Percentiles rank a stretch among this genome's conserved stretches.
phyloP scores from a whole-genome alignment of 1,140 invertebrate species.

The Penaeus chinensis region DNA sequence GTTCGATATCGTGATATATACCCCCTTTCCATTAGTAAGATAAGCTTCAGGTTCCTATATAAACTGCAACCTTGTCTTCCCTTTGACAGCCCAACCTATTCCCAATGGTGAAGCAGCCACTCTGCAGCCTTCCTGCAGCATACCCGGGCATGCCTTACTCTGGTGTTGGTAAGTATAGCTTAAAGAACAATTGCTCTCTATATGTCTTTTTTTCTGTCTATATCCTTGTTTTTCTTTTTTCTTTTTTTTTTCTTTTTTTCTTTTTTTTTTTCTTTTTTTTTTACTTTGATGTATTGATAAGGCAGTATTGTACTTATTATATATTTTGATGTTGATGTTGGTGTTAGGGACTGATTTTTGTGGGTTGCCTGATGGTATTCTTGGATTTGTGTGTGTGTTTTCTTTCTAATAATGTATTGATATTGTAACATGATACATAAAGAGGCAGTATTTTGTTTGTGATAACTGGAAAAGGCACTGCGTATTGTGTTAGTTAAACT shows the following conservation, averaged over 20 bases:
- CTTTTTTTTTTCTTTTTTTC: not conserved
- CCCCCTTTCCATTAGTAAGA: too few relatives aligned
- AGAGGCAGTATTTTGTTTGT: too few relatives aligned
- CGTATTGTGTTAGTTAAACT: not conserved
- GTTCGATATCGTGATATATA: too few relatives aligned
- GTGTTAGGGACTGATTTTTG: constrained; percentile 40
- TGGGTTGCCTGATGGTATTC: constrained; percentile 45
- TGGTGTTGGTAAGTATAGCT: constrained; percentile 80
- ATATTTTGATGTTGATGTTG: constrained; percentile 56
- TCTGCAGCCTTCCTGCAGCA: constrained; percentile 80
- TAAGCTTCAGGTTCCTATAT: too few relatives aligned
- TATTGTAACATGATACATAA: constrained; percentile 14
- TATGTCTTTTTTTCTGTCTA: not conserved
- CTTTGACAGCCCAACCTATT: constrained; percentile 84
- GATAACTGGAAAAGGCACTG: too few relatives aligned
- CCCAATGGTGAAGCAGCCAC: constrained; percentile 83
- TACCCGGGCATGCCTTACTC: constrained; percentile 91
- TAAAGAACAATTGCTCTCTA: not conserved
- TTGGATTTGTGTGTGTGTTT: not conserved
- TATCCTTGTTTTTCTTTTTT: not conserved
- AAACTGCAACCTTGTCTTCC: constrained; percentile 44
- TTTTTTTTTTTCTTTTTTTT: constrained; percentile 6
- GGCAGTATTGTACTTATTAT: not conserved
- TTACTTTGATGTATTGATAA: constrained; percentile 4
- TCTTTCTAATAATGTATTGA: not conserved